These are phyloP conservation scores for Aphelocoma californica DNA, from an alignment of 2,797 vertebrate genomes.

Conservation along the genomic window DNA sequence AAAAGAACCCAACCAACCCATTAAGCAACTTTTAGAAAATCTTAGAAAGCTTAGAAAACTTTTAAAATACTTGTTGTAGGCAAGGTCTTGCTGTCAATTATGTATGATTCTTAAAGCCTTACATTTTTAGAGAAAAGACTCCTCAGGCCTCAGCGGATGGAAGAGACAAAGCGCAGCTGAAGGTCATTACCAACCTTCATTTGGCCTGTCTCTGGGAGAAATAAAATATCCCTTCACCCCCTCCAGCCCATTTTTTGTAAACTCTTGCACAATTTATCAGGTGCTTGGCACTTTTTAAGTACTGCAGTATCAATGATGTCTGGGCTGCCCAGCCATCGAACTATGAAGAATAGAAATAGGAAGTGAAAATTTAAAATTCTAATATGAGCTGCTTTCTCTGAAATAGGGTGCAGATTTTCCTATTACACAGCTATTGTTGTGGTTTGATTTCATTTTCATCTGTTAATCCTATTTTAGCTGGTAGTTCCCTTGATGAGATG, in stretches of 20 bases:
- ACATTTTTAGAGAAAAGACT: background rate
- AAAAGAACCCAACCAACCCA: background rate
- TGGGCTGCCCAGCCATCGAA: background rate
- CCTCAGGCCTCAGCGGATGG: background rate
- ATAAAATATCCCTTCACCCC: fast-evolving
- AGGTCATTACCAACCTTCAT: background rate
- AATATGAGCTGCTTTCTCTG: background rate
- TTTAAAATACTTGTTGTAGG: background rate
- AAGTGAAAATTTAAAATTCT: background rate
- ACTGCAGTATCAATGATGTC: background rate
- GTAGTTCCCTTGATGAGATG: background rate
- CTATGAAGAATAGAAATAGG: background rate
- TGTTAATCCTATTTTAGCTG: background rate
- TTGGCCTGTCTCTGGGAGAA: background rate
- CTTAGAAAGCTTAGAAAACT: background rate
- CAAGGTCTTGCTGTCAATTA: background rate
- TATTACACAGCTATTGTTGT: background rate
- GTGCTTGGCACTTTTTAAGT: background rate
- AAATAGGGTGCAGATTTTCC: background rate
- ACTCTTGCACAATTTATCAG: background rate
- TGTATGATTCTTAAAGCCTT: background rate
- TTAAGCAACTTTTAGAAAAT: background rate
- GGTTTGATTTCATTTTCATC: background rate
- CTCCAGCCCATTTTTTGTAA: background rate
- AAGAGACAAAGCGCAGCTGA: background rate